Evolutionary conservation across 2,797 vertebrate species (phyloP).

Genomic region (Poliocrania exsul): DNA sequence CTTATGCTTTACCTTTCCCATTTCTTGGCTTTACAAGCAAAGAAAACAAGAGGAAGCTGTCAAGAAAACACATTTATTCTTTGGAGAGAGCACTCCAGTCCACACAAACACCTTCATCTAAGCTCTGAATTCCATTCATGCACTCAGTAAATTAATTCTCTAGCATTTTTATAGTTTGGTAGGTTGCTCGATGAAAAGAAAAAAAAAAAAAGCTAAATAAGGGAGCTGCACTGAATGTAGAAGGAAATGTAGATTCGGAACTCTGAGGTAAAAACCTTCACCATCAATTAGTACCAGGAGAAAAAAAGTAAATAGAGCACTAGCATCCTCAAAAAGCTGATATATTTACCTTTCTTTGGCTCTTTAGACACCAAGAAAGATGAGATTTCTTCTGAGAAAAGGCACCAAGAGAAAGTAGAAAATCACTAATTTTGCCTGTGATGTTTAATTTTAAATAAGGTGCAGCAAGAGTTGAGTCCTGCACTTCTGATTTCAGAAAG

Average conservation of each 20-base stretch:
- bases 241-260: not conserved
- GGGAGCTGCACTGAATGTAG: not conserved
- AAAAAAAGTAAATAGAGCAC: not conserved
- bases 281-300: not conserved
- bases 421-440: not conserved
- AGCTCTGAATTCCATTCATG: not conserved
- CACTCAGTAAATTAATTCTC: not conserved
- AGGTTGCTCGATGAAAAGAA: not conserved
- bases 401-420: not conserved
- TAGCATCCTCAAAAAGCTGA: not conserved
- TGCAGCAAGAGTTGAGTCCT: not conserved
- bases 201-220: not conserved
- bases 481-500: not conserved
- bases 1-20: not conserved
- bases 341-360: not conserved
- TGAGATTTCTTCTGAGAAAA: not conserved
- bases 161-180: not conserved
- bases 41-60: not conserved
- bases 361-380: not conserved
- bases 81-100: not conserved
- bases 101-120: not conserved
- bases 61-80: not conserved
- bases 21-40: not conserved
- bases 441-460: not conserved
- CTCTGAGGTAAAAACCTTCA: not conserved